Base-by-base conservation (phyloP, 2,797 vertebrate species). In the Hipposideros larvatus region DNA sequence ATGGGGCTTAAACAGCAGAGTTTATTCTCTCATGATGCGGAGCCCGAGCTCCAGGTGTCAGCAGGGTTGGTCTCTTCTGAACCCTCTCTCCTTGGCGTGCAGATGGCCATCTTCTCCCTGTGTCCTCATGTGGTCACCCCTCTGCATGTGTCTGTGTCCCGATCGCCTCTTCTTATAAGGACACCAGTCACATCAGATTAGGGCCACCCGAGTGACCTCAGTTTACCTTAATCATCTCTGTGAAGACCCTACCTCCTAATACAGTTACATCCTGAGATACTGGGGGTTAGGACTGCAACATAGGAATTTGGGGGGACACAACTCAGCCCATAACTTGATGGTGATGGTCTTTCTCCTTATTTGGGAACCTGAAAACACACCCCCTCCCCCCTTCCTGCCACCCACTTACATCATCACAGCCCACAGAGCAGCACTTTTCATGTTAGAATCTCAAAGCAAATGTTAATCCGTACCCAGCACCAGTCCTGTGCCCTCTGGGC, bases 311-410 rank as follows among this genome's bases (percentile, higher is more conserved):
- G 59, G 9, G 9, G 68, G 24, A 43, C 78, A 63, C 19, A 2
- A 22, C 24, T 68, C 70, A 31, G 22, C 37, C 46, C 48, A 0
- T 7, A 10, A 7, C 51, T 26, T 5, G 8, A 1, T 13, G 41
- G 78, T 19, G 7, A 3, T 10, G 48, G 31, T 34, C 34, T 59
- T 51, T 53, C 31, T 41, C 37, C 41, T 84, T 15, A 11, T 66
- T 11, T 13, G 41, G 61, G 41, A 16, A 61, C 75, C 41, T 48
- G 41, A 24, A 41, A 24, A 11, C 59, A 11, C 1, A 4, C n/a
- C n/a, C 19, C 48, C 65, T 24, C 19, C 7, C 28, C 61, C 11
- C 22, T 22, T 5, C 1, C 48, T 5, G 5, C 37, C 4, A 0
- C 43, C 3, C n/a, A 37, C 1, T 4, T 21, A 11, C 1, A 11